These are phyloP conservation scores for Zapornia atra DNA, from an alignment of 2,113 vertebrate genomes.

Conservation along the genomic window DNA sequence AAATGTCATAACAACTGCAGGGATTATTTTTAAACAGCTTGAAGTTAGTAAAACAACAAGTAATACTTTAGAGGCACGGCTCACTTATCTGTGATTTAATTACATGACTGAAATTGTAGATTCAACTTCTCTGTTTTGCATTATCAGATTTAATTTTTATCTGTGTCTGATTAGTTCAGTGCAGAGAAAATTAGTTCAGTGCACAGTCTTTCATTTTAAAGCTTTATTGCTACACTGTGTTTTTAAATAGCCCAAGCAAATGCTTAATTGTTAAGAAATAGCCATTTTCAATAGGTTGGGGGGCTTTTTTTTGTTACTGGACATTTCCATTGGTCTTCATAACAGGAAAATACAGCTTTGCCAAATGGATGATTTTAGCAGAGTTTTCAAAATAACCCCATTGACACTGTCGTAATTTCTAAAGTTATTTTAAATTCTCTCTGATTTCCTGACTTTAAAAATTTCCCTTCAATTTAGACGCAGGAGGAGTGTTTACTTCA, in stretches of 20 bases:
- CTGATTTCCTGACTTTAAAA: neutral
- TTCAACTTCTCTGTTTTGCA: neutral
- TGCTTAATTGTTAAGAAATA: neutral
- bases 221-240: neutral
- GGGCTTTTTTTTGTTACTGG: neutral
- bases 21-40: neutral
- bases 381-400: neutral
- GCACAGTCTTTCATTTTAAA: neutral
- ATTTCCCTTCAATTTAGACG: neutral
- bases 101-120: neutral
- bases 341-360: neutral
- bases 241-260: neutral
- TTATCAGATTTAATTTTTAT: neutral
- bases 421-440: neutral
- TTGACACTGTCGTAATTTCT: neutral
- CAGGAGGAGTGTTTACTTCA: neutral
- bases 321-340: neutral
- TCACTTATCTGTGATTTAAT: neutral
- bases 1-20: neutral
- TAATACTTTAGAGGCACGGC: neutral
- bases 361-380: neutral
- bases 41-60: neutral
- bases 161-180: neutral
- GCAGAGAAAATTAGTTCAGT: neutral
- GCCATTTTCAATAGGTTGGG: neutral